Conservation (phyloP, 2,888 invertebrate species). For the Polyploca ridens region DNA sequence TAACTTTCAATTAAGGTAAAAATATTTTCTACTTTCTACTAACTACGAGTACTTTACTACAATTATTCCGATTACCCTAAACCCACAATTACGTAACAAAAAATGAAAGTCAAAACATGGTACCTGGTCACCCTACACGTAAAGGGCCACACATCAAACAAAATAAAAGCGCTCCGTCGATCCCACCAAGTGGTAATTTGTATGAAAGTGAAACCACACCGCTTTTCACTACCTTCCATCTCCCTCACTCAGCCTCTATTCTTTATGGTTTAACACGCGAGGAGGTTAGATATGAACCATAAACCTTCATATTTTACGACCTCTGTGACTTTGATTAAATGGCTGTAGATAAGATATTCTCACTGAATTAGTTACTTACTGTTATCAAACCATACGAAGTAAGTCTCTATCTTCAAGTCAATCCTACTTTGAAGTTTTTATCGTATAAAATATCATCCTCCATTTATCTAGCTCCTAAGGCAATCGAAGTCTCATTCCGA, state of each 20-base stretch:
- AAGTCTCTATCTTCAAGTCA: neutral
- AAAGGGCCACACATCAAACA: constrained; percentile 47
- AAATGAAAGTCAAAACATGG: neutral
- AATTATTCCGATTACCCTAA: too few relatives aligned
- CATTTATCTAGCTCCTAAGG: neutral
- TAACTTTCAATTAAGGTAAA: too few relatives aligned
- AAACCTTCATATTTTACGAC: constrained; percentile 29
- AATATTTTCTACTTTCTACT: too few relatives aligned
- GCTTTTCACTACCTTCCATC: constrained; percentile 51
- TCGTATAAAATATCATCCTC: neutral
- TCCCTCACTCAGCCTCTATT: constrained; percentile 23
- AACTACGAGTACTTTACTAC: too few relatives aligned
- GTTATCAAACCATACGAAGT: neutral
- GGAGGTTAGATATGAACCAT: constrained; percentile 26
- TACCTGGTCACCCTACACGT: constrained; percentile 38
- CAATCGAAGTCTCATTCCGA: neutral
- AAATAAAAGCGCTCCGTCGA: constrained; percentile 46
- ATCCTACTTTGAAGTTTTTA: neutral
- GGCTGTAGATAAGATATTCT: constrained; percentile 11
- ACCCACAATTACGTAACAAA: neutral
- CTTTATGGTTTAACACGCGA: constrained; percentile 17
- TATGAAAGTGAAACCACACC: constrained; percentile 70
- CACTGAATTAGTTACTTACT: constrained; percentile 1
- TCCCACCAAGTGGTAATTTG: constrained; percentile 53
- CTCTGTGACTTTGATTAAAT: constrained; percentile 29